Evolutionary conservation across 2,113 vertebrate species (phyloP).

Genomic region (Misgurnus anguillicaudatus): DNA sequence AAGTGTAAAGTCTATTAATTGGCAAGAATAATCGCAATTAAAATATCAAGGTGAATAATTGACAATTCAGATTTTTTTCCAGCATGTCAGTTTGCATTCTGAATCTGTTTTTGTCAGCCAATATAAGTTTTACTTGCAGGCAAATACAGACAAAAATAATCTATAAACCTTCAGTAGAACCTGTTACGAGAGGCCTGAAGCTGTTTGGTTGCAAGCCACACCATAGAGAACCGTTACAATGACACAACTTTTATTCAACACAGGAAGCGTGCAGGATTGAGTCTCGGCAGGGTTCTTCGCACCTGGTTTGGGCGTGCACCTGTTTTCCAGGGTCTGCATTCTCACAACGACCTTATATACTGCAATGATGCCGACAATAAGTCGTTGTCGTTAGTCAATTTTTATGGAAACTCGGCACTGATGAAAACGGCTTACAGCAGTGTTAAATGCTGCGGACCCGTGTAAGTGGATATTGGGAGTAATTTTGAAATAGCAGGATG

Average conservation of each 20-base stretch:
- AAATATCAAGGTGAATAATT: too few species aligned
- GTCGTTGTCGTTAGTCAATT: neutral
- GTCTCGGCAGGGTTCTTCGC: neutral
- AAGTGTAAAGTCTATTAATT: too few species aligned
- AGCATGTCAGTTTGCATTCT: neutral
- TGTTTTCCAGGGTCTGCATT: slow-evolving; percentile 16
- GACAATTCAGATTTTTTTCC: too few species aligned
- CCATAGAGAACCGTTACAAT: neutral
- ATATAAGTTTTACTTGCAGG: neutral
- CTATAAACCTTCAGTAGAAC: neutral
- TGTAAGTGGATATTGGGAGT: slow-evolving; percentile 16
- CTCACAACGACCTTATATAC: neutral
- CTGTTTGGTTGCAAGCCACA: slow-evolving; percentile 8
- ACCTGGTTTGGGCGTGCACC: slow-evolving; percentile 7
- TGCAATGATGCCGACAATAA: neutral
- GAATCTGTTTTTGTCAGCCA: neutral
- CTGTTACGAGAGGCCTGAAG: neutral
- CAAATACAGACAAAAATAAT: neutral
- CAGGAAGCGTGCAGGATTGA: slow-evolving; percentile 15
- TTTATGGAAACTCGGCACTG: slow-evolving; percentile 2
- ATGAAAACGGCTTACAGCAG: slow-evolving; percentile 29
- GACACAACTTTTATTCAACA: neutral
- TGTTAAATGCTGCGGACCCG: neutral
- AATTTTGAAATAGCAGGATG: slow-evolving; percentile 41
- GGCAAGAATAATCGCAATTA: too few species aligned